Evolutionary conservation across 2,113 vertebrate species (phyloP), one percentile per base, ranked within the genome.

Genomic region (Pao palembangensis): DNA sequence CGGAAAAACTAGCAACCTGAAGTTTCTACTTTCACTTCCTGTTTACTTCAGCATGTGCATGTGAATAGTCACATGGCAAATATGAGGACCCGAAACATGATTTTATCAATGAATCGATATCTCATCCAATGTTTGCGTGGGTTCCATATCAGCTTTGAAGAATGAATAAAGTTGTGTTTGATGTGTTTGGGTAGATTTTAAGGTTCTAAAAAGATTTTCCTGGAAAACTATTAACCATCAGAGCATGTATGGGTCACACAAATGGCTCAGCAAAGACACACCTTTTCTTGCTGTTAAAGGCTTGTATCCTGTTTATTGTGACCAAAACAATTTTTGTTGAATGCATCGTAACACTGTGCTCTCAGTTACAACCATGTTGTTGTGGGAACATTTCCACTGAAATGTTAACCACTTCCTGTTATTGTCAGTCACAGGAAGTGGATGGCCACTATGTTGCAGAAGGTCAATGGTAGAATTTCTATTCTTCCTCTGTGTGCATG

Each of bases 331-430:
- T 25, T 47, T 25, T 41, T 55, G 61, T 15, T 56, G 44, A 14
- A 59, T 61, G 54, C 65, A 67, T 52, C 55, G 28, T 31, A 62
- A 38, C 65, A 51, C 31, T 53, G 17, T 19, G 20, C 28, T 50
- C 56, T 52, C 52, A 46, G 23, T 46, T 64, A 23, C 48, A 52
- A 46, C 18, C 43, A 44, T 70, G 58, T 57, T 84, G 71, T 60
- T 78, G 67, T 70, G 58, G 73, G 71, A 73, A 19, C 67, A 61
- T 80, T 75, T 74, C 81, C 76, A 81, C 62, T 6, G 43, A 6
- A 60, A 59, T 80, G 85, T 89, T 91, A 88, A 90, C 87, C 87
- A 83, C 83, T 91, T 92, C 90, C 89, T 87, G 81, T 88, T 90
- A 91, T 92, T 91, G 87, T 91, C 78, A 69, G 60, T 69, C 58